Evolutionary conservation across 2,113 vertebrate genomes (phyloP).

Genomic region (Osmerus mordax): DNA sequence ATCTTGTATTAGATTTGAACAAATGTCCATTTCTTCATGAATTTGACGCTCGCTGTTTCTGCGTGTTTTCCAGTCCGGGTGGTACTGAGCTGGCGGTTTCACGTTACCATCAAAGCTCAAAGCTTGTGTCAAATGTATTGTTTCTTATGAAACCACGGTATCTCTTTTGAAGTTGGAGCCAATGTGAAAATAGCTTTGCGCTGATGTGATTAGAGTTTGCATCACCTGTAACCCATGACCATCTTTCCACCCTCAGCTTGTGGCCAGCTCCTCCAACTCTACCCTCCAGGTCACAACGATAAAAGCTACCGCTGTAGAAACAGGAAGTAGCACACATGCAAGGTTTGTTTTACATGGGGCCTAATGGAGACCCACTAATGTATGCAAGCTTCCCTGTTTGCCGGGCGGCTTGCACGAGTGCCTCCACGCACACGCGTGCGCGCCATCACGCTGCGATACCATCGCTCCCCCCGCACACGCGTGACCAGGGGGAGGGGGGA

Average conservation of each 20-base stretch:
- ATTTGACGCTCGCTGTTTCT: no score
- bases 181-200: not conserved
- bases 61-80: no score
- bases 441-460: constrained; percentile 44
- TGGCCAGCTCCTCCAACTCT: constrained; percentile 33
- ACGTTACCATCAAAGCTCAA: no score
- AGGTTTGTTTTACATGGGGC: constrained; percentile 67
- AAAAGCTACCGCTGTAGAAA: constrained; percentile 57
- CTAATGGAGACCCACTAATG: constrained; percentile 63
- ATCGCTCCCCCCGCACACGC: constrained; percentile 46
- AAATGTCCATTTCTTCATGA: no score
- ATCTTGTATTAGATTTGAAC: no score
- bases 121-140: no score
- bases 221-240: constrained; percentile 53
- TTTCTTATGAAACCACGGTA: no score
- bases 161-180: no score
- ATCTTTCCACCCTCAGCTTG: constrained; percentile 18
- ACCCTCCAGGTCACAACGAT: constrained; percentile 49
- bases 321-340: constrained; percentile 62
- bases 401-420: not conserved
- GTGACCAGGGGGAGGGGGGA: constrained; percentile 24
- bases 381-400: constrained; percentile 34
- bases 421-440: constrained; percentile 26
- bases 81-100: no score
- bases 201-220: constrained; percentile 23